A percentile compares a stretch with the other conserved stretches of the same genome.
Conservation (phyloP, 2,797 vertebrate species). For the Intellagama lesueurii region DNA sequence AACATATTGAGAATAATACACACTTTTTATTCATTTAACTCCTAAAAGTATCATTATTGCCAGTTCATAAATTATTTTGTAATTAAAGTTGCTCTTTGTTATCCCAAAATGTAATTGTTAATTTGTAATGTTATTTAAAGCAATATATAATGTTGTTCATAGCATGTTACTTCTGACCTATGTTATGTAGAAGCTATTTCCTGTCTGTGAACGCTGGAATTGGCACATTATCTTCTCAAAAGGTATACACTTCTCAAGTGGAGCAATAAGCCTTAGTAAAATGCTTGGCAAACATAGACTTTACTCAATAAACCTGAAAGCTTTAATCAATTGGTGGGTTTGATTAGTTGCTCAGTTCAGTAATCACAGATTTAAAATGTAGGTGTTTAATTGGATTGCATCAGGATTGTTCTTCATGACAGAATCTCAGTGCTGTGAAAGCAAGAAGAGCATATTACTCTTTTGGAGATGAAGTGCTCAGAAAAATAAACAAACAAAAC, state of each 20-base stretch:
- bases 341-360: constrained; percentile 11
- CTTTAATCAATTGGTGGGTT: constrained; percentile 10
- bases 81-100: too few relatives aligned
- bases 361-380: constrained; percentile 12
- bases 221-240: neutral
- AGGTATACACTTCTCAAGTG: neutral
- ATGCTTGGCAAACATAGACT: constrained; percentile 1
- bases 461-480: neutral
- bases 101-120: too few relatives aligned
- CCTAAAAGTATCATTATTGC: too few relatives aligned
- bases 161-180: neutral
- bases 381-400: constrained; percentile 10
- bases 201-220: neutral
- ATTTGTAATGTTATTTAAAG: too few relatives aligned
- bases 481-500: neutral
- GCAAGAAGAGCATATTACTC: neutral
- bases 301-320: constrained; percentile 24
- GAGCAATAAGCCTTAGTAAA: constrained; percentile 9
- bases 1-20: too few relatives aligned
- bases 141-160: neutral
- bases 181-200: neutral
- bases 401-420: neutral
- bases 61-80: too few relatives aligned
- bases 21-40: too few relatives aligned
- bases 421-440: constrained; percentile 13